Evolutionary conservation across 2,113 vertebrate genomes (phyloP), one percentile per base, ranked within the genome.

Genomic region (Psilopogon haemacephalus): DNA sequence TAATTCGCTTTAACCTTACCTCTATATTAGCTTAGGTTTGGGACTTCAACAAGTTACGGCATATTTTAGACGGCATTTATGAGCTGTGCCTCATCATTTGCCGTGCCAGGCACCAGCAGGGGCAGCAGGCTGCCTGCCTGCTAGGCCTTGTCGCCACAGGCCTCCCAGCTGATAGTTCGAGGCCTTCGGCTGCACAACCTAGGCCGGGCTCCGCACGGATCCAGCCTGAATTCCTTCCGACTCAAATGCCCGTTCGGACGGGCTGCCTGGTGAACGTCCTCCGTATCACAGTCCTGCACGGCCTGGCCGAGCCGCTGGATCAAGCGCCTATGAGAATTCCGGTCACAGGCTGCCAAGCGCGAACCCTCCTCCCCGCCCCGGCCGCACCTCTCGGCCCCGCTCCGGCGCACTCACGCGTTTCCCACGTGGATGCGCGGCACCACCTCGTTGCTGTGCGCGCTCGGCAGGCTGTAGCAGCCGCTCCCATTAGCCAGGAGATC

Each of bases 371-470:
- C 35, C 35, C 3, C n/a, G n/a, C 71, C 33, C 27, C 38, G 38
- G 11, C 59, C 38, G 4, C 58, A 21, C 20, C n/a, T 38, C 44
- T 35, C 30, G 37, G 42, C 52, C 50, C 77, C 35, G 26, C n/a
- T 20, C 20, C 27, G 38, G 14, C 68, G 64, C 60, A 97, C 98
- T 99, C 97, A 99, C 99, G 98, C 99, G 97, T 99, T 99, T 75
- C 99, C 99, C 96, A 99, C 97, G 98, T 98, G 99, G 95, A 99
- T 98, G 89, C 98, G 97, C 62, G 98, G 98, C 95, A 97, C 98
- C 89, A 99, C 99, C 98, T 99, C 99, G 97, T 99, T 99, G 98
- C 98, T 99, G 90, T 99, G 98, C 75, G 99, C 98, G 69, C 98
- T 98, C 21, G 99, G 99, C 13, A 99, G 97, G 96, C 98, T 98